Evolutionary conservation across 2,888 invertebrate genomes (phyloP), one percentile per base, ranked within the genome.

Genomic region (Zaprionus obscuricornis): DNA sequence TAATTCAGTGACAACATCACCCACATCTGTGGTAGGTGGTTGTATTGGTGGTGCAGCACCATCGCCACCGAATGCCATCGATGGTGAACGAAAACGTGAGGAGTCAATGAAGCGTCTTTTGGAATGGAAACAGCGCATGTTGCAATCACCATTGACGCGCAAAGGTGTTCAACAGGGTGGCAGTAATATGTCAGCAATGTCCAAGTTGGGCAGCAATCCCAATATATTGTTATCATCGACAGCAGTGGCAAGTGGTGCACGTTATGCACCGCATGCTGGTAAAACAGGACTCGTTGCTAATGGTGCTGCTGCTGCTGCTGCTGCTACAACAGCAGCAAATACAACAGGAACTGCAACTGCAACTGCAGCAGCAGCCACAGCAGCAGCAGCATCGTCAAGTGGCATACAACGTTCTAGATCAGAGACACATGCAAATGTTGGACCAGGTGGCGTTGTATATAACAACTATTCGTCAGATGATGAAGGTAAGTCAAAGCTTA

Each of bases 61-160:
- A 2, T 65, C 85, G 17, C 65, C 74, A 14, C 78, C 67, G 16
- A 65, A 69, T 47, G 34, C 73, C 47, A 83, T 84, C 64, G 95
- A 95, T 69, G 95, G 95, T 13, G 95, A 95, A 87, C 93, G 94
- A 87, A 96, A 95, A 91, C 93, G 96, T 18, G 97, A 97, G 91
- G 97, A 97, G 89, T 97, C 96, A 6, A 97, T 97, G 96, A 96
- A 96, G 90, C 92, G 97, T 16, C 90, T 97, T 56, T 91, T 97
- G 39, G 97, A 97, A 90, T 97, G 97, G 97, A 97, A 97, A 89
- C 96, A 97, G 90, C 92, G 96, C 78, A 97, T 97, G 97, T 91
- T 97, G 76, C 96, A 96, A 89, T 96, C 96, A 8, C 96, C 97
- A 4, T 90, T 97, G 74, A 96, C 96, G 13, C 93, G 96, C 66